Evolutionary conservation across 2,888 invertebrate genomes (phyloP).

Genomic region (Ormyrus thymus): DNA sequence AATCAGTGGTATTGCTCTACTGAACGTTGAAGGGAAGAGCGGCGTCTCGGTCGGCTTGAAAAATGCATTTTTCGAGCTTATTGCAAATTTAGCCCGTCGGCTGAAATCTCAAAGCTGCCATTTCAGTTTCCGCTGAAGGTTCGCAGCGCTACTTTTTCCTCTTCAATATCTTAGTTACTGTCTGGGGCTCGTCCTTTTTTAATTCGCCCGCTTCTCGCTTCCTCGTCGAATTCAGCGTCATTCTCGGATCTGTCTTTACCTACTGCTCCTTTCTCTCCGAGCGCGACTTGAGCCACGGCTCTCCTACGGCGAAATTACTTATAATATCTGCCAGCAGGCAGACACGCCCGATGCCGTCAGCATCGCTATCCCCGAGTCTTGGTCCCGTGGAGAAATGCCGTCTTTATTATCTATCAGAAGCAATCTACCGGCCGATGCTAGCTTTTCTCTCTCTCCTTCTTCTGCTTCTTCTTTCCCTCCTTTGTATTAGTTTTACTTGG

Average conservation of each 20-base stretch:
- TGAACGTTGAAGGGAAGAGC: no score
- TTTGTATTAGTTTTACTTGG: constrained; percentile 33
- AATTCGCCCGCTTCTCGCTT: constrained; percentile 1
- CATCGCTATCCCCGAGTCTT: constrained; percentile 57
- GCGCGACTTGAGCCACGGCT: constrained; percentile 2
- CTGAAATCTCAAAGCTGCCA: no score
- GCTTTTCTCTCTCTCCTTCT: constrained; percentile 39
- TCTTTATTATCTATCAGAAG: constrained; percentile 69
- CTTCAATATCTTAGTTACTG: no score
- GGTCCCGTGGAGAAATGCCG: constrained; percentile 65
- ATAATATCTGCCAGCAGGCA: constrained; percentile 65
- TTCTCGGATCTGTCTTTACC: constrained; percentile 9
- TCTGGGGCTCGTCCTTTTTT: neutral
- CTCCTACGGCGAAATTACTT: constrained; percentile 63
- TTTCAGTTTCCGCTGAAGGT: no score
- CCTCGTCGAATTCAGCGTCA: neutral
- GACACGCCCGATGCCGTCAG: constrained; percentile 60
- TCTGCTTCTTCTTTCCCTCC: constrained; percentile 31
- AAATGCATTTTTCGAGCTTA: neutral
- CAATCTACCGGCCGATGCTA: constrained; percentile 62
- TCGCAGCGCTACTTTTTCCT: no score
- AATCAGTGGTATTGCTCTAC: no score
- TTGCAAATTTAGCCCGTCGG: no score
- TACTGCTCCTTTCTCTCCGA: constrained; percentile 30
- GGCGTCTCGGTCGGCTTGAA: no score